These are phyloP conservation scores for Acrossocheilus fasciatus DNA, from an alignment of 2,797 vertebrate genomes.

Conservation along the genomic window DNA sequence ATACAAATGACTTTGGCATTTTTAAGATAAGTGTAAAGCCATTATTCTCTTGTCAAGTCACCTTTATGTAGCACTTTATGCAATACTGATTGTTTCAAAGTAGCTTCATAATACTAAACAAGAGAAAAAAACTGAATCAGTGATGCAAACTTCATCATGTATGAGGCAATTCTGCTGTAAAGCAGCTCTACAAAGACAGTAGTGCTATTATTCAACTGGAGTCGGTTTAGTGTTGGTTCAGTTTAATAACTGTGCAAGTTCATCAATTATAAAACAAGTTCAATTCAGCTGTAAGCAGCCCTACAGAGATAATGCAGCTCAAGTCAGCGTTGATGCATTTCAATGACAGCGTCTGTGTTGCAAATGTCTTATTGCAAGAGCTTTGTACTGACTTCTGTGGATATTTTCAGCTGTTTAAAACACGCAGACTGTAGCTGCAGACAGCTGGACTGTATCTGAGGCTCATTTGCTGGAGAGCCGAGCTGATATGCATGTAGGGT, in stretches of 20 bases:
- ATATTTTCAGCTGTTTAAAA: conserved; percentile 3
- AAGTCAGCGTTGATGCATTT: neutral
- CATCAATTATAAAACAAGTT: conserved; percentile 4
- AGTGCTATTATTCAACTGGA: neutral
- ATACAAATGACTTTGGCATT: neutral
- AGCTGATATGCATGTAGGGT: conserved; percentile 21
- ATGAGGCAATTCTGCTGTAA: neutral
- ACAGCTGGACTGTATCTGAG: conserved; percentile 15
- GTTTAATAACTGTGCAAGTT: neutral
- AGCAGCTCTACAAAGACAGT: neutral
- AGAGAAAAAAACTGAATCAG: neutral
- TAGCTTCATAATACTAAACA: neutral
- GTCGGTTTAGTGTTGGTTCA: neutral
- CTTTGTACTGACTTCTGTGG: neutral
- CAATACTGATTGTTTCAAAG: neutral
- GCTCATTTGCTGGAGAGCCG: conserved; percentile 5
- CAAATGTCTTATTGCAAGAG: neutral
- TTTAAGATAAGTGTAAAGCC: neutral
- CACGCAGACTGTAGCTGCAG: neutral
- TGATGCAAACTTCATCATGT: neutral
- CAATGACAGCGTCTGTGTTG: neutral
- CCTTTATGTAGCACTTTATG: neutral
- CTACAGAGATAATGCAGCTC: neutral
- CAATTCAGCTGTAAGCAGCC: neutral
- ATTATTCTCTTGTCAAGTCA: neutral